Conservation (phyloP, 1,140 invertebrate genomes). For the Drosophila pseudoobscura region DNA sequence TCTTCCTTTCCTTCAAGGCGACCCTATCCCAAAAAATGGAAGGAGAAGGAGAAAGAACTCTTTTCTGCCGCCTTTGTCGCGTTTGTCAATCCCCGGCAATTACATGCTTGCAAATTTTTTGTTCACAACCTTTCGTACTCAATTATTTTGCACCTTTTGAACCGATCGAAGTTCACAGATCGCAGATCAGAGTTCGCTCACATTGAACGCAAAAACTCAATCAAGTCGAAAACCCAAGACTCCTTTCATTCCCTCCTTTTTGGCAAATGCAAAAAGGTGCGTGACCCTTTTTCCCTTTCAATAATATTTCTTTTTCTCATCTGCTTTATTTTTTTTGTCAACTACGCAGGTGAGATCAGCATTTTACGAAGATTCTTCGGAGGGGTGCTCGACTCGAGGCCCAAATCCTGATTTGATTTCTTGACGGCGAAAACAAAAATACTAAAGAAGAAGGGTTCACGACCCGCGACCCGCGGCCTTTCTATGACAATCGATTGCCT, state of each 20-base stretch:
- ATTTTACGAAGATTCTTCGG: slow-evolving; percentile 55
- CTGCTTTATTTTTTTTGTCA: slow-evolving; percentile 55
- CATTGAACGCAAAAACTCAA: slow-evolving; percentile 70
- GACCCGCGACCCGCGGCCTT: slow-evolving; percentile 19
- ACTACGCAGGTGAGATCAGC: slow-evolving; percentile 73
- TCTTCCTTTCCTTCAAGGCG: slow-evolving; percentile 22
- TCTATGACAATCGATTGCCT: slow-evolving; percentile 64
- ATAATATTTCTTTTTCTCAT: slow-evolving; percentile 6
- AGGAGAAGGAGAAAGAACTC: slow-evolving; percentile 9
- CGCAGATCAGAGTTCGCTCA: slow-evolving; percentile 16
- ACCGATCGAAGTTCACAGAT: slow-evolving; percentile 52
- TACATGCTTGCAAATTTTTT: slow-evolving; percentile 82
- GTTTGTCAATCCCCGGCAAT: slow-evolving; percentile 71
- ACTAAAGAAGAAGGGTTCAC: slow-evolving; percentile 52
- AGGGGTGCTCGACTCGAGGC: slow-evolving; percentile 29
- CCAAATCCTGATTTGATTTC: slow-evolving; percentile 61
- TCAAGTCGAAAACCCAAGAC: slow-evolving; percentile 71
- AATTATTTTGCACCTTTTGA: slow-evolving; percentile 81
- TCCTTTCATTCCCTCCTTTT: slow-evolving; percentile 24
- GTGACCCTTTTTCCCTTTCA: slow-evolving; percentile 59
- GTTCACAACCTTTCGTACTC: slow-evolving; percentile 63
- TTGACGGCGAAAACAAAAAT: slow-evolving; percentile 62
- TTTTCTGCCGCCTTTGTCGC: slow-evolving; percentile 21
- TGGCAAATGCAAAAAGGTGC: slow-evolving; percentile 63
- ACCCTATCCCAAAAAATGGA: slow-evolving; percentile 16